These are phyloP conservation scores for Microcebus lehilahytsara DNA, from an alignment of 2,113 vertebrate species.

Conservation along the genomic window DNA sequence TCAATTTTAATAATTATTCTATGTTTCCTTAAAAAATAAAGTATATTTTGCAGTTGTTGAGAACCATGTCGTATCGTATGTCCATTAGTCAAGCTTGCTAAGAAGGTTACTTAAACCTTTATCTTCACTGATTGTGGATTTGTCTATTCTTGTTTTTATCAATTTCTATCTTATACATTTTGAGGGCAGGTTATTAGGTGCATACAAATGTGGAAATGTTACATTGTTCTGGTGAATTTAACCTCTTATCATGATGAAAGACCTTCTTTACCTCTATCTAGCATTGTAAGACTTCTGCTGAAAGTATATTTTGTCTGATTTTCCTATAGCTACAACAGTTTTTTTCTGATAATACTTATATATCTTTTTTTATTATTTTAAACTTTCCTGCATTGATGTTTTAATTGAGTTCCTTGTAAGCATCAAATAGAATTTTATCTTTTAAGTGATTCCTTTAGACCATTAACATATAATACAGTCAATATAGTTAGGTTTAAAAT, in stretches of 20 bases:
- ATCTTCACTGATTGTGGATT: not conserved
- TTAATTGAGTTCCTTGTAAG: not conserved
- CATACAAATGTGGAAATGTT: not conserved
- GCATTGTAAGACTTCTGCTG: not conserved
- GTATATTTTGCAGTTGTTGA: not conserved
- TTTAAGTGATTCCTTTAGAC: not conserved
- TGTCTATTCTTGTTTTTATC: not conserved
- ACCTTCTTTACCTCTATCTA: not conserved
- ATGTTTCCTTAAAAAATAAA: not conserved
- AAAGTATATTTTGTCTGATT: not conserved
- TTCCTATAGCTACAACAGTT: not conserved
- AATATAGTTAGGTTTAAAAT: not conserved
- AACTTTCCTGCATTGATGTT: not conserved
- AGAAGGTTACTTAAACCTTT: not conserved
- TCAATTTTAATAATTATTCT: not conserved
- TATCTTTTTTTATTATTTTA: not conserved
- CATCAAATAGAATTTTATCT: not conserved
- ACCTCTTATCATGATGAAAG: not conserved
- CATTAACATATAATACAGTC: not conserved
- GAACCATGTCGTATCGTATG: not conserved
- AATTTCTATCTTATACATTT: not conserved
- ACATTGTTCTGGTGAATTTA: not conserved
- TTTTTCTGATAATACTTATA: not conserved
- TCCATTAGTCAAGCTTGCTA: not conserved
- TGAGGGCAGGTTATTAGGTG: not conserved